These are phyloP conservation scores for Microplitis deprimator DNA, from an alignment of 2,888 invertebrate genomes.

Conservation along the genomic window DNA sequence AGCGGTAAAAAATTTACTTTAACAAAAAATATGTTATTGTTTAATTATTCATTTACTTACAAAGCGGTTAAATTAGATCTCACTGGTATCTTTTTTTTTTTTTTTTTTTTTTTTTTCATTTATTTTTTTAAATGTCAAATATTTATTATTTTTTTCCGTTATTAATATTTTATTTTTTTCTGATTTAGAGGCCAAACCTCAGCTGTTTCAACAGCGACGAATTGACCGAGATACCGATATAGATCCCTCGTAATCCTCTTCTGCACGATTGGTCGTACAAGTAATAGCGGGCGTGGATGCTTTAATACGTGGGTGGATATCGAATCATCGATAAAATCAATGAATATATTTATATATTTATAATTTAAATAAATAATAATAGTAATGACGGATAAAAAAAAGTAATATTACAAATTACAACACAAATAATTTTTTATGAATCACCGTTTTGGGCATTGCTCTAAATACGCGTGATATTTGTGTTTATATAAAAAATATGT, in stretches of 20 bases:
- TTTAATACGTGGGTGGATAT: constrained; percentile 13
- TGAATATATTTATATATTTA: background rate
- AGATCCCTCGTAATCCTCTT: constrained; percentile 50
- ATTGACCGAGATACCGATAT: constrained; percentile 50
- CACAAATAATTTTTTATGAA: constrained; percentile 19
- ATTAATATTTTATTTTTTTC: constrained; percentile 34
- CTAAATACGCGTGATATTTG: constrained; percentile 21
- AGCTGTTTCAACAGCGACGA: constrained; percentile 46
- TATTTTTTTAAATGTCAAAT: background rate
- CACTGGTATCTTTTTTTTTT: background rate
- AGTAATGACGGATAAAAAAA: background rate
- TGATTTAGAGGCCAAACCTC: constrained; percentile 34
- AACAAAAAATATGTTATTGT: too few relatives aligned
- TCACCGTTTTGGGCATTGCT: constrained; percentile 11
- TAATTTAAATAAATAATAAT: constrained; percentile 16
- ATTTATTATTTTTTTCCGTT: background rate
- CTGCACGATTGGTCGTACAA: background rate
- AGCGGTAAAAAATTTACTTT: too few relatives aligned
- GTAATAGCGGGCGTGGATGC: constrained; percentile 25
- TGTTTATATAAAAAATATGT: background rate
- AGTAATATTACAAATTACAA: constrained; percentile 19
- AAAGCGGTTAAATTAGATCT: too few relatives aligned
- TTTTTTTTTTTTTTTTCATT: background rate
- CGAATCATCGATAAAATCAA: background rate
- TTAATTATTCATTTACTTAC: too few relatives aligned